A percentile compares a stretch with the other conserved stretches of the same genome.
These are phyloP conservation scores for Drosophila leontia DNA, from an alignment of 1,140 invertebrate genomes.

Conservation along the genomic window DNA sequence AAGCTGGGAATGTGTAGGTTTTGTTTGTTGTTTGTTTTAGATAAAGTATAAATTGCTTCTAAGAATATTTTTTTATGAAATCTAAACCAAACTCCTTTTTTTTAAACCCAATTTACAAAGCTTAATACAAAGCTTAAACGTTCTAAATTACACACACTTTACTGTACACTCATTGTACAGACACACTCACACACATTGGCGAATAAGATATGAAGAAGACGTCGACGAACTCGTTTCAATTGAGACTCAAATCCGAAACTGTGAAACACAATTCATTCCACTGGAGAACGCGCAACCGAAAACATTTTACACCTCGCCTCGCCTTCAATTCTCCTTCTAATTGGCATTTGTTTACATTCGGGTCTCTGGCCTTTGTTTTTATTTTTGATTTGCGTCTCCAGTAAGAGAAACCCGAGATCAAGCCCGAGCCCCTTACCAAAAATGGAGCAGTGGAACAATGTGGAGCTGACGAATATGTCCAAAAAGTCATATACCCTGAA, in stretches of 20 bases:
- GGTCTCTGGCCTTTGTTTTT: slow-evolving; percentile 28
- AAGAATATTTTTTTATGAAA: background rate
- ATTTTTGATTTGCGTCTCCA: slow-evolving; percentile 34
- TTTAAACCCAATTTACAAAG: background rate
- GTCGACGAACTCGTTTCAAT: slow-evolving; percentile 78
- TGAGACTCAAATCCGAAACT: slow-evolving; percentile 46
- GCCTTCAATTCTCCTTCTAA: slow-evolving; percentile 53
- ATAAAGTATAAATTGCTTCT: background rate
- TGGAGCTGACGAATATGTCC: slow-evolving; percentile 76
- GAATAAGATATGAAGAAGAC: slow-evolving; percentile 70
- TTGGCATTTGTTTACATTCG: slow-evolving; percentile 32
- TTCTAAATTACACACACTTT: background rate
- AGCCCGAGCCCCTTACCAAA: slow-evolving; percentile 28
- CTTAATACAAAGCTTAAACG: background rate
- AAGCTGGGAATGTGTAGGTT: background rate
- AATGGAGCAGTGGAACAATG: slow-evolving; percentile 84
- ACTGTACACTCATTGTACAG: slow-evolving; percentile 19
- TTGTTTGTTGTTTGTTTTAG: background rate
- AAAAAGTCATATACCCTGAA: slow-evolving; percentile 82
- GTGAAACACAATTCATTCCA: slow-evolving; percentile 74
- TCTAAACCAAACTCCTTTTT: background rate
- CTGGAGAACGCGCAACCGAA: slow-evolving; percentile 55
- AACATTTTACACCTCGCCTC: slow-evolving; percentile 52
- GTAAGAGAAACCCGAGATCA: slow-evolving; percentile 26
- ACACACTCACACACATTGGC: slow-evolving; percentile 1